These are phyloP conservation scores for Lochmaea capreae DNA, from an alignment of 2,888 invertebrate species.

Conservation along the genomic window DNA sequence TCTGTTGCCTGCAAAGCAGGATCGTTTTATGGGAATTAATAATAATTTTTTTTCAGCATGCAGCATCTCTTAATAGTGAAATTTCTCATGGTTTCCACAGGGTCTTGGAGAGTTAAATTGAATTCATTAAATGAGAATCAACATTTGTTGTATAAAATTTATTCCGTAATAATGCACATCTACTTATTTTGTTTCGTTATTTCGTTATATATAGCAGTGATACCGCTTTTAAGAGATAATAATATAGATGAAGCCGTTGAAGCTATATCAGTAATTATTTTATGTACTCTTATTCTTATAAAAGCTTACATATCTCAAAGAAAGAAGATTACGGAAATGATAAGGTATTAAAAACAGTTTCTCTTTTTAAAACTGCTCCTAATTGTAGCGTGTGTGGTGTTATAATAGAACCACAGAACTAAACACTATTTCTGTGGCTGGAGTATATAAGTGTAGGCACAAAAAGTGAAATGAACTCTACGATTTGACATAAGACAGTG, in stretches of 20 bases:
- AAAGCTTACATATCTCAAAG: conserved; percentile 26
- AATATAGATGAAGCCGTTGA: conserved; percentile 21
- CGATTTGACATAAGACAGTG: too few relatives aligned
- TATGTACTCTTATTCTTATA: conserved; percentile 21
- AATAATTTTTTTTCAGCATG: conserved; percentile 15
- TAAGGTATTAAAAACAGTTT: not conserved
- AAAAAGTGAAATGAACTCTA: too few relatives aligned
- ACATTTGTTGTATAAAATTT: conserved; percentile 14
- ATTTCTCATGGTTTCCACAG: conserved; percentile 19
- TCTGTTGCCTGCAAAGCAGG: too few relatives aligned
- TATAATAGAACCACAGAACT: too few relatives aligned
- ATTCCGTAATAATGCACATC: conserved; percentile 18
- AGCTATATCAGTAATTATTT: conserved; percentile 3
- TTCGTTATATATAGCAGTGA: conserved; percentile 4
- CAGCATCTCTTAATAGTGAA: conserved; percentile 32
- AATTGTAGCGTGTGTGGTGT: too few relatives aligned
- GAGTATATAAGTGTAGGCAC: too few relatives aligned
- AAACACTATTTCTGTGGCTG: too few relatives aligned
- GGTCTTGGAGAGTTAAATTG: conserved; percentile 27
- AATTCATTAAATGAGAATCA: conserved; percentile 5
- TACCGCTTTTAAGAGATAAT: not conserved
- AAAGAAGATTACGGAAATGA: conserved; percentile 9
- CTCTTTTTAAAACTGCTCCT: too few relatives aligned
- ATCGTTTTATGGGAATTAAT: too few relatives aligned
- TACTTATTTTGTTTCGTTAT: conserved; percentile 16